phyloP scores from a whole-genome alignment of 2,797 vertebrate genomes.

The Danionella dracula region DNA sequence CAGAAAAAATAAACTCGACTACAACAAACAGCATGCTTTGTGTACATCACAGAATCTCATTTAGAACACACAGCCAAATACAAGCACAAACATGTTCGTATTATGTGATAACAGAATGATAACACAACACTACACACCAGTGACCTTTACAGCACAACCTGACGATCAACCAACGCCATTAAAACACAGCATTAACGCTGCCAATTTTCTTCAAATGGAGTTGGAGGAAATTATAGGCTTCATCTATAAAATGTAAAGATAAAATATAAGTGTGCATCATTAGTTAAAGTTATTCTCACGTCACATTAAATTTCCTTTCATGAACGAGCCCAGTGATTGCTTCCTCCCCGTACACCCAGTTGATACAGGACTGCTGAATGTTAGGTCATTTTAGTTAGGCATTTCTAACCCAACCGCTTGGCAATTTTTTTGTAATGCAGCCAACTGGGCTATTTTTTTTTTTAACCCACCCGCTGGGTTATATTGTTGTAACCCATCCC shows the following conservation, averaged over 20 bases:
- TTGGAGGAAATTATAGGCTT: not conserved
- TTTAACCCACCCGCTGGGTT: no score
- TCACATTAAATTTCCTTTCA: not conserved
- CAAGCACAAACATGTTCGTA: not conserved
- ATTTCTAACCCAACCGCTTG: no score
- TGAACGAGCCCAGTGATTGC: not conserved
- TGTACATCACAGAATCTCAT: not conserved
- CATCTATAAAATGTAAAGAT: not conserved
- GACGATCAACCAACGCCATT: not conserved
- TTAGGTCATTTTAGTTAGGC: no score
- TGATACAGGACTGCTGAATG: no score
- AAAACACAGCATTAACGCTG: not conserved
- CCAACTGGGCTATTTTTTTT: no score
- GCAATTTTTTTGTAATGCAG: no score
- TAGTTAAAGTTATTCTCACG: not conserved
- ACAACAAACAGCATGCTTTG: conserved; percentile 5
- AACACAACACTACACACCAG: not conserved
- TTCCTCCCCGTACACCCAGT: not conserved
- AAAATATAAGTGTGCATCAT: not conserved
- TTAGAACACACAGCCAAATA: not conserved
- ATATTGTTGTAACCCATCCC: no score
- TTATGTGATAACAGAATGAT: conserved; percentile 14
- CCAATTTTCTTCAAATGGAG: not conserved
- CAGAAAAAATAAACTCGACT: conserved; percentile 18
- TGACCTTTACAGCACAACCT: not conserved